Base-by-base conservation (phyloP, 2,888 invertebrate genomes). In the Pollenia griseotomentosa region DNA sequence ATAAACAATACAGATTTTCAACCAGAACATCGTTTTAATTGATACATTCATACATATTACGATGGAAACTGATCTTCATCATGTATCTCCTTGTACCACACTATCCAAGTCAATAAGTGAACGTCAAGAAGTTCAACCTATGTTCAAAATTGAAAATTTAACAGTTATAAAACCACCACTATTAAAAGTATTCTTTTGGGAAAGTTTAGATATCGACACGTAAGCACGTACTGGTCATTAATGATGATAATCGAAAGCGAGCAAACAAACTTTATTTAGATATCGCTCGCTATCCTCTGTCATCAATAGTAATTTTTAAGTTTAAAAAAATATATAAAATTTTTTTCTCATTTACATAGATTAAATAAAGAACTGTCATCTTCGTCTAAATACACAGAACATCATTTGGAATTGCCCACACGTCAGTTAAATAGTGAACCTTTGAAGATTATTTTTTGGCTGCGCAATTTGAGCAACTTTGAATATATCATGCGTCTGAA, bases 121-220 rank as follows among this genome's bases (percentile, higher is more conserved):
- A 44, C 0, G 10, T 2, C 9, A n/a, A 40, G 46, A 44, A 23
- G 12, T 6, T 3, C 44, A 88, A 83, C 89, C 90, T 48, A 90
- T 89, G 74, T 68, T 91, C n/a, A 89, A 89, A 90, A 78, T 92
- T 14, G 92, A 92, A 40, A 92, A 92, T 65, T 87, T 92, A 63
- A 91, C 92, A 1, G 80, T 92, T 2, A 83, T 89, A 8, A 88
- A 89, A 9, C 89, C 92, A 16, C 90, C 92, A 7, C 88, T 92
- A 57, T 88, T 92, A 2, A 92, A 92, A 87, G 40, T 90, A 2
- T 92, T 89, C 79, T 92, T 90, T 57, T 92, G 92, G 92, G 90
- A 92, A 61, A 89, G 88, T 51, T 91, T 92, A n/a, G 89, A 90
- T 12, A 90, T 92, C 16, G 87, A 90, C 6, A 90, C 89, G 92